These are phyloP conservation scores for Wiebesia pumilae DNA, from an alignment of 1,140 invertebrate species.

Conservation along the genomic window DNA sequence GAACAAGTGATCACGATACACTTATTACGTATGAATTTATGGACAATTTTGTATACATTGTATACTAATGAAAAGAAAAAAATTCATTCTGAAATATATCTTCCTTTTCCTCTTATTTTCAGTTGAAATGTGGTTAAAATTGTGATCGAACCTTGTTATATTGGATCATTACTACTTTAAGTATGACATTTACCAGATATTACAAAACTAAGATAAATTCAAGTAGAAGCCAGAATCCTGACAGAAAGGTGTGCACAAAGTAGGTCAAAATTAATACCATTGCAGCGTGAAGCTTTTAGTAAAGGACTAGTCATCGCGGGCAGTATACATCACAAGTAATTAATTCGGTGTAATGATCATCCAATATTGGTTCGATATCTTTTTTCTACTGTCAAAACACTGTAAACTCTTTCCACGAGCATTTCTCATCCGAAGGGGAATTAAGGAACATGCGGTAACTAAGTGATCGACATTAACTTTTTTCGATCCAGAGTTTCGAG, in stretches of 20 bases:
- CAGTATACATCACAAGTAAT: background rate
- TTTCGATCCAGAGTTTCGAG: background rate
- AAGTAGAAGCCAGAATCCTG: background rate
- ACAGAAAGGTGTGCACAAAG: constrained; percentile 2
- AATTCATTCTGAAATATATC: background rate
- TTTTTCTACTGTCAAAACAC: background rate
- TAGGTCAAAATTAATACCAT: constrained; percentile 45
- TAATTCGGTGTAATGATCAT: background rate
- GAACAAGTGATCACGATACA: background rate
- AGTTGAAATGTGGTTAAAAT: constrained; percentile 21
- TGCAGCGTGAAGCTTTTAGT: constrained; percentile 12
- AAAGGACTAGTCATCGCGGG: background rate
- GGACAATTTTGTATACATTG: background rate
- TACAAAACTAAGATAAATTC: constrained; percentile 35
- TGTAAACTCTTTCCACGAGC: background rate
- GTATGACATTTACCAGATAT: constrained; percentile 41
- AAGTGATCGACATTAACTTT: constrained; percentile 20
- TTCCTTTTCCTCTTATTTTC: background rate
- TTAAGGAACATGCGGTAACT: background rate
- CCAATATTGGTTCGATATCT: background rate
- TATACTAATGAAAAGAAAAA: background rate
- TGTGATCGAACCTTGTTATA: background rate
- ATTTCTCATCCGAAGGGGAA: background rate
- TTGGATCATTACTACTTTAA: constrained; percentile 23
- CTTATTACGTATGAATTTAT: background rate